Evolutionary conservation across 2,797 vertebrate species (phyloP), one percentile per base, ranked within the genome.

Genomic region (Melanogrammus aeglefinus): DNA sequence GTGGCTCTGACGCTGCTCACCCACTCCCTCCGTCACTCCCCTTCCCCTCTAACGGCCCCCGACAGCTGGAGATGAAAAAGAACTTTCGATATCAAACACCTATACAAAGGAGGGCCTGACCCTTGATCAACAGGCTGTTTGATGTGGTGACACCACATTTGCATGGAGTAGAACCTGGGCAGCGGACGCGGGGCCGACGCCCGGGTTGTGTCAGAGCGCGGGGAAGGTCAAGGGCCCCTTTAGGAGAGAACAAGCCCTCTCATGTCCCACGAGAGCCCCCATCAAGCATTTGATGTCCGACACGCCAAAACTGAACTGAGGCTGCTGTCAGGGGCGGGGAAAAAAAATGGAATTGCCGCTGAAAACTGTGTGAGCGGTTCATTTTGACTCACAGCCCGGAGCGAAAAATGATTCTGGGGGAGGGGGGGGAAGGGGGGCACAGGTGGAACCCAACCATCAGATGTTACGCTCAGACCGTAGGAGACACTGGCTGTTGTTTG

Each of bases 121-220:
- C 96, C 97, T 97, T 97, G 95, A 97, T 98, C 96, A 97, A 89
- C 87, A 78, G 83, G 83, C 86, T 77, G 88, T 96, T 96, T 96
- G 95, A 96, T 96, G 94, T 94, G 94, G 93, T 96, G 95, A 97
- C 95, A 95, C 91, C 87, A 95, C 94, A 97, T 97, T 96, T 97
- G 94, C 95, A 97, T 97, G 51, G 51, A 21, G 5, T 47, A 92
- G 92, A 93, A 93, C 91, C 84, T 85, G 27, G 84, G 91, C 91
- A 85, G 90, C 91, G 92, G 90, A 93, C 93, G 95, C 93, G 91
- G n/a, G 66, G 66, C 21, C 10, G 8, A 27, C 66, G 66, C 66
- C 27, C n/a, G n/a, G 9, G 66, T 27, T 27, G 66, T 13, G 66
- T 27, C 10, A 70, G 24, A 2, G 66, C 4, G n/a, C 93, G 91